Evolutionary conservation across 2,888 invertebrate genomes (phyloP), one percentile per base, ranked within the genome.

Genomic region (Macaria liturata): DNA sequence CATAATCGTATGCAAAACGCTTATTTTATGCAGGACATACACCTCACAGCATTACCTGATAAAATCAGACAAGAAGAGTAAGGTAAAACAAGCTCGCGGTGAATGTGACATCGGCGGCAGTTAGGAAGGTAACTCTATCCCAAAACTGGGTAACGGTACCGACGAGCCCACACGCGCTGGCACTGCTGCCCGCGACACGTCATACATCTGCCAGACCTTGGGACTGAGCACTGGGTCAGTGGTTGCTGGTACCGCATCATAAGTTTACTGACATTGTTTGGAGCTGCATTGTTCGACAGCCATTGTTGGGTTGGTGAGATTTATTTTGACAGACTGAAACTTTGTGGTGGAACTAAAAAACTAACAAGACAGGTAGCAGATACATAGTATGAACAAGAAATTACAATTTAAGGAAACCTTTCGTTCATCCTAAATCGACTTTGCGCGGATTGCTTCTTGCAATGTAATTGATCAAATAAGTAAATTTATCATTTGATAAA

Each of bases 151-250:
- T 78, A 78, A 88, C 88, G 87, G 88, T 81, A 86, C 67, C 61
- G 40, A 61, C 82, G 68, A 80, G 84, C 86, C 81, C 83, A 83
- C 86, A 82, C 88, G 88, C 79, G 68, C 68, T 61, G 53, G 62
- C 70, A 76, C 20, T 20, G 20, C 20, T 74, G 74, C 72, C 62
- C 69, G 70, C 72, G 74, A 76, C 78, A 73, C 75, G 73, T 77
- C 76, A 78, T 72, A 62, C 57, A 46, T 64, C 61, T 64, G 61
- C 46, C 61, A 54, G 57, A 62, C 59, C 59, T 60, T 60, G 52
- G 46, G 46, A 60, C 52, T 59, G 51, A 4, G 34, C 40, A 44
- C 45, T 52, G 9, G 52, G 57, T 48, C 54, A 49, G 30, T 55
- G 46, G 49, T 46, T 39, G 45, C 4, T 46, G 54, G 43, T 45